Evolutionary conservation across 2,113 vertebrate species (phyloP).

Genomic region (Podocnemis expansa): DNA sequence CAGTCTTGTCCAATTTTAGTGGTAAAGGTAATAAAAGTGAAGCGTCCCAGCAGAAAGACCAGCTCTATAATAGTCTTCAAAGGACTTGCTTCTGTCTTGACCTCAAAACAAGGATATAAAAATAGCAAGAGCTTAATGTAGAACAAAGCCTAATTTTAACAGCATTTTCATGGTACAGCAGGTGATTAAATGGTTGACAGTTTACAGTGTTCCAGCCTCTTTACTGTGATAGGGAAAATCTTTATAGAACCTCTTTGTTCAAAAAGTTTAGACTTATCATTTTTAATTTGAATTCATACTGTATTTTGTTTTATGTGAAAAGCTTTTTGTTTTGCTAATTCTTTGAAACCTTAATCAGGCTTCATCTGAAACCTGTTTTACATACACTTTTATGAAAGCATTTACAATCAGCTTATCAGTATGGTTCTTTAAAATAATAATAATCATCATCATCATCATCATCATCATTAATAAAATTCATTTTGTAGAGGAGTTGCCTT

Average conservation of each 20-base stretch:
- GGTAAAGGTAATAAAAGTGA: conserved; percentile 84
- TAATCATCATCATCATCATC: no score
- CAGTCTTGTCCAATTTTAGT: conserved; percentile 77
- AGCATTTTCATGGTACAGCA: conserved; percentile 15
- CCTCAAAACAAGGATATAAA: conserved; percentile 63
- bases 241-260: not conserved
- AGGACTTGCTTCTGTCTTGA: conserved; percentile 71
- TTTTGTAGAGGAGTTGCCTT: no score
- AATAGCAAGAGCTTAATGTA: conserved; percentile 78
- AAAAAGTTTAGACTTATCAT: not conserved
- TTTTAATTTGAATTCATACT: not conserved
- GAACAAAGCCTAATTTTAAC: conserved; percentile 74
- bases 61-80: conserved; percentile 78
- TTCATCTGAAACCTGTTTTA: no score
- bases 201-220: not conserved
- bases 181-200: not conserved
- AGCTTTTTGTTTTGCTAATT: no score
- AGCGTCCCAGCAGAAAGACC: conserved; percentile 86
- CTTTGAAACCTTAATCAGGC: no score
- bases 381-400: no score
- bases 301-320: not conserved
- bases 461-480: no score
- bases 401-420: no score
- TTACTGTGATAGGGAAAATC: not conserved
- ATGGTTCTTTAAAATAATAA: no score